A percentile compares a stretch with the other conserved stretches of the same genome.
Conservation (phyloP, 2,113 vertebrate genomes). For the Capreolus pygargus region DNA sequence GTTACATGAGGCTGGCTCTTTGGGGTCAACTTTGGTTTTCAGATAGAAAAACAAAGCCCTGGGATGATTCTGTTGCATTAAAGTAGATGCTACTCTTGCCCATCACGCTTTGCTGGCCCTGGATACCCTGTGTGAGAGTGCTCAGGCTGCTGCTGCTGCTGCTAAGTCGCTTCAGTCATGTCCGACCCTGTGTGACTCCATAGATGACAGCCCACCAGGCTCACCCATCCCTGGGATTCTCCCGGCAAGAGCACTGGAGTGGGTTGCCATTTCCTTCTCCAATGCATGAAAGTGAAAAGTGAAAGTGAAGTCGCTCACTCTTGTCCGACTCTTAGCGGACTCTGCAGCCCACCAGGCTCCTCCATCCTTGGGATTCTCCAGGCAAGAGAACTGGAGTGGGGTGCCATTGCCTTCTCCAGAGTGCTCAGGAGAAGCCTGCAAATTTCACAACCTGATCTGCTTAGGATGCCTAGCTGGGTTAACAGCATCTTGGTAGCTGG, state of each 20-base stretch:
- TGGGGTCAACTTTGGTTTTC: constrained; percentile 5
- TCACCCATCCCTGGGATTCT: too few species aligned
- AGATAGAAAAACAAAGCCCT: not conserved
- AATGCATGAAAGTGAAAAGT: too few species aligned
- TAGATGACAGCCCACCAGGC: too few species aligned
- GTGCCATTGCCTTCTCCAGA: not conserved
- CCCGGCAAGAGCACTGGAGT: too few species aligned
- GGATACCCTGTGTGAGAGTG: not conserved
- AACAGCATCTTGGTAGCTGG: not conserved
- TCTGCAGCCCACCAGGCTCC: too few species aligned
- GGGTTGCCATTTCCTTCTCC: too few species aligned
- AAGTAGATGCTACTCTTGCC: not conserved
- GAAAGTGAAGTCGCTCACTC: too few species aligned
- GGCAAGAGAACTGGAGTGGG: too few species aligned
- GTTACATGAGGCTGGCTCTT: constrained; percentile 10
- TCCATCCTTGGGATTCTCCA: too few species aligned
- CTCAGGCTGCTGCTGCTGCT: not conserved
- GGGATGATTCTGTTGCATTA: not conserved
- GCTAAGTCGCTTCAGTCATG: too few species aligned
- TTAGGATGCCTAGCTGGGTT: not conserved
- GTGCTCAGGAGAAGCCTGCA: not conserved
- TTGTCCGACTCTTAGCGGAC: too few species aligned
- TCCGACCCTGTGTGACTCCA: too few species aligned
- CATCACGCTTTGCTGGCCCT: not conserved
- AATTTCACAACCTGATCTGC: not conserved